These are phyloP conservation scores for Conus canariensis DNA, from an alignment of 2,888 invertebrate species.

Conservation along the genomic window DNA sequence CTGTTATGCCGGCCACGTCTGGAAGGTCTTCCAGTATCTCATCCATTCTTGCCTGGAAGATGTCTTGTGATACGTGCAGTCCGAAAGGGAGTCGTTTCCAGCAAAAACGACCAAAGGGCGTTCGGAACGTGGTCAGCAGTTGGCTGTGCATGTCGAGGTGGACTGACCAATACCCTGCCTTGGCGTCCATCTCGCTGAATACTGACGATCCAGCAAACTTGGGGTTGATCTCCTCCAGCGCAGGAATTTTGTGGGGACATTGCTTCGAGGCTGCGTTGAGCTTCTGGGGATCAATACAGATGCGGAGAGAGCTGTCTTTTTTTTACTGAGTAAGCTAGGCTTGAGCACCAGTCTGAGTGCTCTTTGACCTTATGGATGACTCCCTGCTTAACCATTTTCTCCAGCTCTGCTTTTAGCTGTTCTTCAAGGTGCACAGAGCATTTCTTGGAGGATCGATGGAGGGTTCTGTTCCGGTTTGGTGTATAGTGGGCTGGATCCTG, in stretches of 20 bases:
- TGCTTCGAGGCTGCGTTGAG: constrained; percentile 50
- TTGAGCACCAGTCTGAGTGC: constrained; percentile 45
- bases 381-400: background rate
- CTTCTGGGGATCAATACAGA: constrained; percentile 49
- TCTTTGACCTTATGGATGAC: constrained; percentile 30
- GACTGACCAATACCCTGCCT: constrained; percentile 52
- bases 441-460: no score
- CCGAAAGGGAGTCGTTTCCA: constrained; percentile 53
- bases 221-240: constrained; percentile 53
- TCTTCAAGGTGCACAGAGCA: no score
- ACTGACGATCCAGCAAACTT: constrained; percentile 45
- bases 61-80: constrained; percentile 41
- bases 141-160: constrained; percentile 44
- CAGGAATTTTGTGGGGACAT: constrained; percentile 47
- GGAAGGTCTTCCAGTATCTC: constrained; percentile 45
- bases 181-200: constrained; percentile 54
- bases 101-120: constrained; percentile 36
- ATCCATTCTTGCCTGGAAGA: constrained; percentile 52
- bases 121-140: constrained; percentile 51
- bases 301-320: constrained; percentile 24
- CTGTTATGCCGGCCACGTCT: constrained; percentile 45
- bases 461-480: background rate
- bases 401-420: no score
- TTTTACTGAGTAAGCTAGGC: constrained; percentile 40
- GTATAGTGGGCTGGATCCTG: background rate